These are phyloP conservation scores for Anabacerthia variegaticeps DNA, from an alignment of 2,797 vertebrate genomes.

Conservation along the genomic window DNA sequence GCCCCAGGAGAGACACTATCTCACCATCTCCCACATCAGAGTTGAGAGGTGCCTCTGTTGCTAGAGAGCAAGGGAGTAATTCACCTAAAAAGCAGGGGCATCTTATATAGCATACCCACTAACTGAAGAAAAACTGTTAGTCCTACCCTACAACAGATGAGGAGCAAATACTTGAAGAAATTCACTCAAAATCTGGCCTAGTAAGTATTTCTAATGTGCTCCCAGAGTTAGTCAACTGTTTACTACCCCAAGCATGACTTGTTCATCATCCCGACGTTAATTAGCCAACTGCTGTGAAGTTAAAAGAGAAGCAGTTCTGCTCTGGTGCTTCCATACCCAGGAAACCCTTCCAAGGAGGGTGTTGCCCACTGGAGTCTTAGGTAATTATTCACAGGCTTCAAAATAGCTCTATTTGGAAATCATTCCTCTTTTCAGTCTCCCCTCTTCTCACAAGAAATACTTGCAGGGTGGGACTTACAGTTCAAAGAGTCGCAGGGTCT, in stretches of 20 bases:
- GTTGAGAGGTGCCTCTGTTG: conserved; percentile 8
- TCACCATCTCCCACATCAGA: conserved; percentile 42
- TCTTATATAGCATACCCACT: not conserved
- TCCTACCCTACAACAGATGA: not conserved
- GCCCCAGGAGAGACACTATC: conserved; percentile 45
- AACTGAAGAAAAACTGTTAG: not conserved
- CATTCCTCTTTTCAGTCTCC: not conserved
- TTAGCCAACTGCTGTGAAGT: conserved; percentile 14
- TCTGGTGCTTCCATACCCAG: not conserved
- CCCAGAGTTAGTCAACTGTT: not conserved
- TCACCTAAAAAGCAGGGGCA: not conserved
- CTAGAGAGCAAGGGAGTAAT: not conserved
- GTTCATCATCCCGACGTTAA: conserved; percentile 21
- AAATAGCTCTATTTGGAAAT: not conserved
- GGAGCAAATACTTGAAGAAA: not conserved
- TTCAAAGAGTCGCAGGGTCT: conserved; percentile 94
- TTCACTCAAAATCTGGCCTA: not conserved
- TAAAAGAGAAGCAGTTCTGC: conserved; percentile 40
- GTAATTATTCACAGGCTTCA: conserved; percentile 5
- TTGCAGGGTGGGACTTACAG: conserved; percentile 86
- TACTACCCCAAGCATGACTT: conserved; percentile 5
- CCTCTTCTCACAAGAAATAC: not conserved
- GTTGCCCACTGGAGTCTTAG: conserved; percentile 14
- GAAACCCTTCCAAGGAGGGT: conserved; percentile 16
- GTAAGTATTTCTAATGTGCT: not conserved